phyloP scores from a whole-genome alignment of 2,797 vertebrate species.

The Platyrinchus mystaceus region DNA sequence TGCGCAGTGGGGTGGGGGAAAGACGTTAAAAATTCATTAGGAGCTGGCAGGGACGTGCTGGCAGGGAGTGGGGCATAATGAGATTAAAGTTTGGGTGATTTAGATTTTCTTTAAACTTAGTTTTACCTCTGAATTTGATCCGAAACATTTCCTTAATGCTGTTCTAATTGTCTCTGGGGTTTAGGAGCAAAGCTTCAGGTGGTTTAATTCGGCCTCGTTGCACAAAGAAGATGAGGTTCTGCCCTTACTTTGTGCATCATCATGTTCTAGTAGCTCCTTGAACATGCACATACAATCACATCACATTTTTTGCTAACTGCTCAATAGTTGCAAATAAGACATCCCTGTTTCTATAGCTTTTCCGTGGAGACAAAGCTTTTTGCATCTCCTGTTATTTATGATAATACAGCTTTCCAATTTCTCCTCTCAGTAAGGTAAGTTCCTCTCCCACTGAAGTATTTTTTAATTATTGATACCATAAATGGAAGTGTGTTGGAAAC shows the following conservation, averaged over 20 bases:
- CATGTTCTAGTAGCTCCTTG: not conserved
- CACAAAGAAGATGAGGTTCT: not conserved
- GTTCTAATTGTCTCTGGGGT: not conserved
- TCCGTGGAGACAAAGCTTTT: slow-evolving; percentile 58
- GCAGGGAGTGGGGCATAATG: slow-evolving; percentile 31
- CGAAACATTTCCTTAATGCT: not conserved
- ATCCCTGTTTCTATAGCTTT: slow-evolving; percentile 53
- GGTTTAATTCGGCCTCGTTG: not conserved
- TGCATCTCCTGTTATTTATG: slow-evolving; percentile 48
- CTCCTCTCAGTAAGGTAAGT: slow-evolving; percentile 48
- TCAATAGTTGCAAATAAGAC: slow-evolving; percentile 32
- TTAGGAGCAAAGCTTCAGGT: not conserved
- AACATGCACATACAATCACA: not conserved
- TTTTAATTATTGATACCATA: slow-evolving; percentile 69
- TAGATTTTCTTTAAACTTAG: not conserved
- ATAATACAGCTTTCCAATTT: slow-evolving; percentile 37
- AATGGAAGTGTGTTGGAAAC: slow-evolving; percentile 64
- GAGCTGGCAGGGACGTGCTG: slow-evolving; percentile 28
- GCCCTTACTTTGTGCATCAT: not conserved
- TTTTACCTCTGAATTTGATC: not conserved
- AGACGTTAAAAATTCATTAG: slow-evolving; percentile 58
- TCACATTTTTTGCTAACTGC: not conserved
- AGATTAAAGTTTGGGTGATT: slow-evolving; percentile 45
- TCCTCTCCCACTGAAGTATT: slow-evolving; percentile 47
- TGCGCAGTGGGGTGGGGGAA: slow-evolving; percentile 13